Percentiles rank a stretch among this genome's conserved stretches.
Conservation (phyloP, 2,888 invertebrate genomes). For the Pomacea canaliculata region DNA sequence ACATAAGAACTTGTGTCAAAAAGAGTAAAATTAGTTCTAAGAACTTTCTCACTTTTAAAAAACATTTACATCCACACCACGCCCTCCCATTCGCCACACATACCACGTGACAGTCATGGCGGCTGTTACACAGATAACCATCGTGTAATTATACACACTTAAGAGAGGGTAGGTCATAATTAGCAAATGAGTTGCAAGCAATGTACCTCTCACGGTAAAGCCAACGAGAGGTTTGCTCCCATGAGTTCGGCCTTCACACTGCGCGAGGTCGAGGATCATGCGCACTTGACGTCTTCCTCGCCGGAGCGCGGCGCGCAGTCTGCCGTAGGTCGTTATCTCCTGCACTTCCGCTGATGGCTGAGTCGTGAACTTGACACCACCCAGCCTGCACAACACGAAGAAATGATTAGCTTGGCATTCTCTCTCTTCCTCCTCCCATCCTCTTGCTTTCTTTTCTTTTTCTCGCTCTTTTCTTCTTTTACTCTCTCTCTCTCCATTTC, state of each 20-base stretch:
- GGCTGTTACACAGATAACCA: not conserved
- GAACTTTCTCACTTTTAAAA: no score
- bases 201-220: constrained; percentile 13
- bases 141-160: not conserved
- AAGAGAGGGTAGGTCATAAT: not conserved
- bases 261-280: constrained; percentile 22
- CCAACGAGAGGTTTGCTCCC: constrained; percentile 7
- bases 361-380: constrained; percentile 20
- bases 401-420: no score
- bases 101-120: not conserved
- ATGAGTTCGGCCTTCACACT: constrained; percentile 21
- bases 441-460: no score
- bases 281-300: constrained; percentile 25
- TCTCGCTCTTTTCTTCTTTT: no score
- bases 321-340: constrained; percentile 23
- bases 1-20: not conserved
- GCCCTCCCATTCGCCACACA: not conserved
- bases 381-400: not conserved
- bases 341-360: constrained; percentile 11
- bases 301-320: constrained; percentile 15
- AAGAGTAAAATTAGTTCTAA: no score
- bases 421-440: no score
- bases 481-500: no score
- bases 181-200: not conserved
- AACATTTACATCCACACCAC: not conserved